Percentiles rank a stretch among this genome's conserved stretches.
Conservation (phyloP, 2,888 invertebrate genomes). For the Sacculina carcini region DNA sequence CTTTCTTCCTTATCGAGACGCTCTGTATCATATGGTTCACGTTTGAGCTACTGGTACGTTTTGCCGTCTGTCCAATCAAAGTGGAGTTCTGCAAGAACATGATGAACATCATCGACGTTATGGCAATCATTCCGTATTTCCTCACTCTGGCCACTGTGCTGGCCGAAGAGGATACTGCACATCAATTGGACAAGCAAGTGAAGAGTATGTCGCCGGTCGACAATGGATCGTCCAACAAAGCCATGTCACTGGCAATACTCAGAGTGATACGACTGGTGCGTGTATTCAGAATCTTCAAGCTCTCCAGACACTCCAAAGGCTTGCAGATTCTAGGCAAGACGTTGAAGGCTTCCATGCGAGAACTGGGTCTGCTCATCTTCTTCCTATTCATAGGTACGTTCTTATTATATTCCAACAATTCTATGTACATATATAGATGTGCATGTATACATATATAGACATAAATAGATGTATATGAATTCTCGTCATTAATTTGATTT, state of each 20-base stretch:
- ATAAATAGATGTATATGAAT: constrained; percentile 5
- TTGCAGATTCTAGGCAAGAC: constrained; percentile 96
- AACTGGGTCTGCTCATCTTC: constrained; percentile 96
- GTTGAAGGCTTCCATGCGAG: constrained; percentile 96
- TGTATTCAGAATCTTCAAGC: constrained; percentile 98
- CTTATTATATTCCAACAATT: constrained; percentile 7
- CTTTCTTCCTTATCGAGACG: constrained; percentile 98
- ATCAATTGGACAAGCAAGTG: too few species aligned
- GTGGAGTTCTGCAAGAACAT: constrained; percentile 95
- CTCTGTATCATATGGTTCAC: constrained; percentile 99
- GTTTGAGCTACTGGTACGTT: constrained; percentile 90
- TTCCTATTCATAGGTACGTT: constrained; percentile 95
- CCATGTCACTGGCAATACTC: constrained; percentile 93
- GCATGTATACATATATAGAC: constrained; percentile 10
- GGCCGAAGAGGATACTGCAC: constrained; percentile 44
- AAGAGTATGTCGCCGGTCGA: constrained; percentile 19
- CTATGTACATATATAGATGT: constrained; percentile 8
- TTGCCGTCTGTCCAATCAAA: constrained; percentile 95
- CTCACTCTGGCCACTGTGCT: constrained; percentile 95
- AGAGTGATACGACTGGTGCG: constrained; percentile 95
- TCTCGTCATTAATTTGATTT: too few species aligned
- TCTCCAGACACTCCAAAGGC: constrained; percentile 97
- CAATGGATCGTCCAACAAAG: constrained; percentile 79
- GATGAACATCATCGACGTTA: constrained; percentile 98
- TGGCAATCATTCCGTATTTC: constrained; percentile 99